Evolutionary conservation across 2,888 invertebrate genomes (phyloP).

Genomic region (Papilio demoleus): DNA sequence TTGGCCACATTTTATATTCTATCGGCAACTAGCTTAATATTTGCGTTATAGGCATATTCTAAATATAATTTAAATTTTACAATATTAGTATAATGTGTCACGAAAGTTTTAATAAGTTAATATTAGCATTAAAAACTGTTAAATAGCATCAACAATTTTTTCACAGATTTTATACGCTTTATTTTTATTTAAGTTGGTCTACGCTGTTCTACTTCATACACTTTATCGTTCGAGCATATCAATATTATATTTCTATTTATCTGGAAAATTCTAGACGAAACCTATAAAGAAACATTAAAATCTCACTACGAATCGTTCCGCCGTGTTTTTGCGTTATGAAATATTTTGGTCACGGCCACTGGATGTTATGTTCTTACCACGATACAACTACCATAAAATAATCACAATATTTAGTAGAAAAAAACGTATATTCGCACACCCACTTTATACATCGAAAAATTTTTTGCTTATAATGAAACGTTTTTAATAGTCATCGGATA

Average conservation of each 20-base stretch:
- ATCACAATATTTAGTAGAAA: slow-evolving; percentile 44
- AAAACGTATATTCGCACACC: background rate
- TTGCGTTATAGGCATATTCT: too few species aligned
- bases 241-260: background rate
- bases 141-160: too few species aligned
- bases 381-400: slow-evolving; percentile 28
- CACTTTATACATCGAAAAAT: background rate
- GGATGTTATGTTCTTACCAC: slow-evolving; percentile 16
- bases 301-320: background rate
- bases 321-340: background rate
- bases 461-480: background rate
- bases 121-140: too few species aligned
- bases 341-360: slow-evolving; percentile 29
- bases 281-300: background rate
- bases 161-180: too few species aligned
- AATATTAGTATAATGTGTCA: too few species aligned
- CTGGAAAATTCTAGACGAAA: background rate
- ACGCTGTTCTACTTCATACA: background rate
- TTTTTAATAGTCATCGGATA: background rate
- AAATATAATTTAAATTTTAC: too few species aligned
- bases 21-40: too few species aligned
- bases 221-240: background rate
- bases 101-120: too few species aligned
- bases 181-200: background rate
- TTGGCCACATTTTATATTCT: too few species aligned